These are phyloP conservation scores for Calliphora vicina DNA, from an alignment of 1,140 invertebrate species.

Conservation along the genomic window DNA sequence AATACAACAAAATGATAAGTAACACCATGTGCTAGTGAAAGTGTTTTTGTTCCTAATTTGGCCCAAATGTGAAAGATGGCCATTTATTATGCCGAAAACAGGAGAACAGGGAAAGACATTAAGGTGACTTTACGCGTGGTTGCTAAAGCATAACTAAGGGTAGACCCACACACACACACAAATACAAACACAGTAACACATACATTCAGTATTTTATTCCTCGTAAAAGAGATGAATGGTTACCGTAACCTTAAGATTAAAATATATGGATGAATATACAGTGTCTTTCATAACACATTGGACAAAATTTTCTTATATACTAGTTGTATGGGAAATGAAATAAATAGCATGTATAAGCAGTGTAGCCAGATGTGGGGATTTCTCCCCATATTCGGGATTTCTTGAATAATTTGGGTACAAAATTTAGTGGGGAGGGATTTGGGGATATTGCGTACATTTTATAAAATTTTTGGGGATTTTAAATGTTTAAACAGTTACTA, in stretches of 20 bases:
- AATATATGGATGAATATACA: background rate
- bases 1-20: constrained; percentile 15
- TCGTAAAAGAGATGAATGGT: constrained; percentile 15
- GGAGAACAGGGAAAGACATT: constrained; percentile 31
- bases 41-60: constrained; percentile 36
- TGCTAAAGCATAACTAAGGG: constrained; percentile 25
- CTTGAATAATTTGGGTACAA: no score
- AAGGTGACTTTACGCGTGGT: constrained; percentile 31
- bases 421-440: no score
- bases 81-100: constrained; percentile 26
- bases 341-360: no score
- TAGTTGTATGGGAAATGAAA: no score
- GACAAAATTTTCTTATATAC: no score
- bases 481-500: no score
- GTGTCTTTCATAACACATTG: no score
- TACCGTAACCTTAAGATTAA: constrained; percentile 27
- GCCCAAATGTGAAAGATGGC: constrained; percentile 28
- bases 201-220: background rate
- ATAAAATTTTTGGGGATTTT: no score
- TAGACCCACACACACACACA: background rate
- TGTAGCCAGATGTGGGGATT: no score
- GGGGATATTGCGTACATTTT: no score
- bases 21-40: constrained; percentile 23
- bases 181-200: background rate
- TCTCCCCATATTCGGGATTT: no score